Base-by-base conservation (phyloP, 1,140 invertebrate genomes). In the Euglossa dilemma region DNA sequence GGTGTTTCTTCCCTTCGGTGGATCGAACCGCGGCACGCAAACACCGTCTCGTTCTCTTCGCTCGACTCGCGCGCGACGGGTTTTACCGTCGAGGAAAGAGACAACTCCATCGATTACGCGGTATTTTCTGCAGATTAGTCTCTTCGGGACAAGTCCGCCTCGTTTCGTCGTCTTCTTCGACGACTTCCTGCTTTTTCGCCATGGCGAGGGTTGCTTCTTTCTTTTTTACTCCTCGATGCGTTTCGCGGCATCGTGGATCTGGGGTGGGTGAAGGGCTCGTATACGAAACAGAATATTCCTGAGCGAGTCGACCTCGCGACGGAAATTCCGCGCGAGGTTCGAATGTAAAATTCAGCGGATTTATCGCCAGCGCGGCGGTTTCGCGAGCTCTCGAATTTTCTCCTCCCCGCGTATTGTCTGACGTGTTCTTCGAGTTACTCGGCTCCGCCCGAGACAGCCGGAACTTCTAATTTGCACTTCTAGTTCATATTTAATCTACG, bases 1-100 rank as follows among this genome's bases (percentile, higher is more conserved):
- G 74, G 52, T 75, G 82, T 87, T 86, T 86, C 80, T 76, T 80
- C 81, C 76, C 67, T 84, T 80, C 81, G 64, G n/a, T n/a, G 12
- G 79, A 74, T 86, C 78, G 76, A 57, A 36, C 73, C 74, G 83
- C 72, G 70, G 83, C 83, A 86, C 89, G 84, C 87, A 84, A 78
- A 85, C 78, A 87, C 54, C 25, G 28, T 69, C 47, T 57, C 75
- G 61, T 85, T 80, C 56, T 79, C 86, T 52, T 87, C 56, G 50
- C 59, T 70, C n/a, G 20, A 36, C 25, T 59, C 57, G 66, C 64
- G 71, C 71, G 28, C 36, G 47, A 66, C 20, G 71, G 36, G 75
- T 75, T 81, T 75, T 23, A 20, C 18, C 28, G n/a, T 25, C 75
- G 52, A 67, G 6, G 50, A 67, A 54, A 61, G 12, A 23, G 23